These are phyloP conservation scores for Delia radicum DNA, from an alignment of 1,140 invertebrate genomes.

Conservation along the genomic window DNA sequence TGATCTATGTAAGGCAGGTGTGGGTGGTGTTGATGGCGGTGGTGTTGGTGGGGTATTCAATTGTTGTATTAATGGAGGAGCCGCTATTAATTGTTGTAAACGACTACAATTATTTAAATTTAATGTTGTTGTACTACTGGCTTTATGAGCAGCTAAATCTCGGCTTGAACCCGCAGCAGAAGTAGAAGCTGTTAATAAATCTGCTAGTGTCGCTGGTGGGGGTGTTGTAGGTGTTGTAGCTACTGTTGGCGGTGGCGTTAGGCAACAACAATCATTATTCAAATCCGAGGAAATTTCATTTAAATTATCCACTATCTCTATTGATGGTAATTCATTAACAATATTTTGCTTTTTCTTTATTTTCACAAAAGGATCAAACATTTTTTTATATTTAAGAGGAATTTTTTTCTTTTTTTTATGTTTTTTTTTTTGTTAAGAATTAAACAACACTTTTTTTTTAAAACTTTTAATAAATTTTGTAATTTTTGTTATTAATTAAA, in stretches of 20 bases:
- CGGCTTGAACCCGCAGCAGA: background rate
- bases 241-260: background rate
- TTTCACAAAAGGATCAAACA: conserved; percentile 56
- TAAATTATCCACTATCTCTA: conserved; percentile 28
- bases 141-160: background rate
- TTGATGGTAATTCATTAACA: conserved; percentile 42
- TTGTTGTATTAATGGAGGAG: conserved; percentile 40
- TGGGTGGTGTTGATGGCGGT: conserved; percentile 31
- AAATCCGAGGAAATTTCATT: background rate
- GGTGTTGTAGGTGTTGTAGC: conserved; percentile 4
- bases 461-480: background rate
- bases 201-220: background rate
- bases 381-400: conserved; percentile 34
- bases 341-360: conserved; percentile 53
- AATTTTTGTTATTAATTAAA: background rate
- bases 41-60: conserved; percentile 36
- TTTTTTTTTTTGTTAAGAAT: background rate
- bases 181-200: background rate
- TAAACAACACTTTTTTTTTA: background rate
- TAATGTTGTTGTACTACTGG: background rate
- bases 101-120: conserved; percentile 46
- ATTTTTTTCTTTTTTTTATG: background rate
- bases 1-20: conserved; percentile 2
- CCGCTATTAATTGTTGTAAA: conserved; percentile 54
- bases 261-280: conserved; percentile 23